phyloP scores from a whole-genome alignment of 2,888 invertebrate species.

The Drosophila neotestacea region DNA sequence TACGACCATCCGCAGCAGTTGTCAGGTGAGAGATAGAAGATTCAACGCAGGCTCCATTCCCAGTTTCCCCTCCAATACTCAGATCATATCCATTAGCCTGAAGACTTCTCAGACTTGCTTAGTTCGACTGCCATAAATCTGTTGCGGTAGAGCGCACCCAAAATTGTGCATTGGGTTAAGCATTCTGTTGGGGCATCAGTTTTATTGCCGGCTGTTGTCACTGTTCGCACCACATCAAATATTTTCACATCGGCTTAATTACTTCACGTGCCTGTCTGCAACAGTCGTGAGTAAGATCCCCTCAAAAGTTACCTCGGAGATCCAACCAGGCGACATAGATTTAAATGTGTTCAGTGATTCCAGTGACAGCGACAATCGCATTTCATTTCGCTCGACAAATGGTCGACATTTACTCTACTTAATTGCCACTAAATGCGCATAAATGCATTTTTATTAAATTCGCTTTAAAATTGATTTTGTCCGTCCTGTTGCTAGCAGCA shows the following conservation, averaged over 20 bases:
- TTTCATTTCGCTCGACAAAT: conserved; percentile 18
- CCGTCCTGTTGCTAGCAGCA: conserved; percentile 42
- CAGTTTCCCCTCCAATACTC: conserved; percentile 7
- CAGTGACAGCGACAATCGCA: conserved; percentile 1
- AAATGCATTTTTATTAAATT: conserved; percentile 74
- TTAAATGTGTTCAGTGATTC: conserved; percentile 25
- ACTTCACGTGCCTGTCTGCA: conserved; percentile 34
- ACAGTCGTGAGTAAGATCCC: conserved; percentile 8
- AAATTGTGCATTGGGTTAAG: conserved; percentile 58
- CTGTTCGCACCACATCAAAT: conserved; percentile 75
- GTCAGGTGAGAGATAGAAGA: conserved; percentile 59
- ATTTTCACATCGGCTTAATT: conserved; percentile 73
- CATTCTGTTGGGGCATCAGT: conserved; percentile 52
- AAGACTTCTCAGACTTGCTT: conserved; percentile 29
- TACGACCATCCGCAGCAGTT: conserved; percentile 46
- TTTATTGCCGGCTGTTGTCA: conserved; percentile 72
- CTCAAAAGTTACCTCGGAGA: not conserved
- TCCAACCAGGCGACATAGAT: conserved; percentile 26
- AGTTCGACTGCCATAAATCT: conserved; percentile 67
- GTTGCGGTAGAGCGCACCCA: conserved; percentile 42
- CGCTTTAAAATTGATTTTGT: conserved; percentile 73
- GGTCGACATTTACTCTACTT: conserved; percentile 56
- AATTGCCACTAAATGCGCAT: conserved; percentile 71
- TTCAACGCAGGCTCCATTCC: conserved; percentile 1
- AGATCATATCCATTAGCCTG: conserved; percentile 16